Base-by-base conservation (phyloP, 2,113 vertebrate species). In the Zosterops lateralis region DNA sequence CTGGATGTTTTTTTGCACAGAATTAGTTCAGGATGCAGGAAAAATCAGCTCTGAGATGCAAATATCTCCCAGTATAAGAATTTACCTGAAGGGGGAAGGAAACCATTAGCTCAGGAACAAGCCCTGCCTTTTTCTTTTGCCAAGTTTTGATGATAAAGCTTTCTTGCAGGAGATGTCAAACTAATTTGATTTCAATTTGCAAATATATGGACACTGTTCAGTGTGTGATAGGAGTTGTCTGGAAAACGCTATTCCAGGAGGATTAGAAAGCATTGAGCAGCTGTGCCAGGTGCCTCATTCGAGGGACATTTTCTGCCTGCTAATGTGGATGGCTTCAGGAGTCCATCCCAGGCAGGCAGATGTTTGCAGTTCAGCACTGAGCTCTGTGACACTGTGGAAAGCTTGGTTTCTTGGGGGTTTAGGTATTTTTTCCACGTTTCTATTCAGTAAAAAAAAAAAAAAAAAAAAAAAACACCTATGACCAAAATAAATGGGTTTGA, bases 81-180 rank as follows among this genome's bases (percentile, higher is more conserved):
- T 84, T 71, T 47, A 87, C 47, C 47, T 62, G 38, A 44, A 87
- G 28, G 13, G 2, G 29, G 26, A 78, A 36, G 77, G 53, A 87
- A 96, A 40, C 17, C 61, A 48, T 81, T 80, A 81, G 81, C 42
- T 81, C 64, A 61, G 70, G 68, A 92, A 36, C 57, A 84, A 60
- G 26, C 42, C 48, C 57, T 60, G 73, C 51, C 68, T 56, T 65
- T 74, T 78, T 40, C 44, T 48, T 65, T 66, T 82, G 77, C 77
- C 87, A 78, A 7, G 54, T 92, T 51, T 53, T 78, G 65, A 82
- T 1, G 1, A 42, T 70, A 89, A 94, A 87, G 74, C 31, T 38
- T 95, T 74, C 70, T 94, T 91, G 74, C 73, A 91, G 86, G 84
- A 74, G 57, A 45, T 45, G 45, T 89, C 77, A 68, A 75, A 75